Percentiles rank a stretch among this genome's conserved stretches.
Conservation (phyloP, 2,888 invertebrate genomes). For the Dolichomitus sp. region DNA sequence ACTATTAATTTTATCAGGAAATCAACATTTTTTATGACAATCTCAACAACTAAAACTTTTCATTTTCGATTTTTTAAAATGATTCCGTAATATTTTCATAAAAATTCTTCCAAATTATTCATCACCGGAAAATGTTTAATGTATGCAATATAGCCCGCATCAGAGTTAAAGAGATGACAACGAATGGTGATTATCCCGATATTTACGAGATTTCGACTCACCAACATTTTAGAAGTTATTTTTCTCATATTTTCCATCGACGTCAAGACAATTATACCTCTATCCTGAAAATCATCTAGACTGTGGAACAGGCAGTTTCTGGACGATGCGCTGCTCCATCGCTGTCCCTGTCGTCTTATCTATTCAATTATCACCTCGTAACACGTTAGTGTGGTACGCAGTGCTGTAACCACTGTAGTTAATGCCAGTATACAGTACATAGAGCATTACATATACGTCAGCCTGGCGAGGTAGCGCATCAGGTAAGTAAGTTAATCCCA, state of each 20-base stretch:
- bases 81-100: too few species aligned
- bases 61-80: too few species aligned
- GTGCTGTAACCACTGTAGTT: slow-evolving; percentile 27
- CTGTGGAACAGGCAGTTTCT: background rate
- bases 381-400: slow-evolving; percentile 76
- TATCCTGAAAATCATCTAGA: background rate
- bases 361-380: slow-evolving; percentile 85
- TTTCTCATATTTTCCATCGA: background rate
- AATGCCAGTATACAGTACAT: slow-evolving; percentile 54
- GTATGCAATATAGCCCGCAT: too few species aligned
- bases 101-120: too few species aligned
- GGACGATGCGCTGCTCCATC: background rate
- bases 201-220: background rate
- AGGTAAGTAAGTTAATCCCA: slow-evolving; percentile 81
- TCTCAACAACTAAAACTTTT: too few species aligned
- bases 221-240: background rate
- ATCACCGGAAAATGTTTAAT: too few species aligned
- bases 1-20: too few species aligned
- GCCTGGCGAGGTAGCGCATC: slow-evolving; percentile 29
- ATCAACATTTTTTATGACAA: too few species aligned
- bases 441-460: slow-evolving; percentile 14
- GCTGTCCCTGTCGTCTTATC: slow-evolving; percentile 74
- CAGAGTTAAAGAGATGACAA: too few species aligned
- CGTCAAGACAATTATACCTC: background rate
- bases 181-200: too few species aligned